Evolutionary conservation across 2,888 invertebrate species (phyloP).

Genomic region (Calameuta idolon): DNA sequence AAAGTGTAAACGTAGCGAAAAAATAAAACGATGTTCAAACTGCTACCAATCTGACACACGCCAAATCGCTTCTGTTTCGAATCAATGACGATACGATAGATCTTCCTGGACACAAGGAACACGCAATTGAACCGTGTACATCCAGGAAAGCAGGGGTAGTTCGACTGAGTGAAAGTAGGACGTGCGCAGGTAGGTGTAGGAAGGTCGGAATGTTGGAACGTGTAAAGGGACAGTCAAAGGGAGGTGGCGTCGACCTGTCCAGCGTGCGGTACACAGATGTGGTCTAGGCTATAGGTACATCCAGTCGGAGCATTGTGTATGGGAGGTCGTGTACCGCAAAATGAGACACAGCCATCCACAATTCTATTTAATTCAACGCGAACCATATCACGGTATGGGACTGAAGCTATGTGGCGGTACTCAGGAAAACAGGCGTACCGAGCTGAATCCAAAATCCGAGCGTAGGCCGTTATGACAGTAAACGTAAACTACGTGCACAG

Average conservation of each 20-base stretch:
- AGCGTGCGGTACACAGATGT: slow-evolving; percentile 9
- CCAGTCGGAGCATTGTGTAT: not conserved
- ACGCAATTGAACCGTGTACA: not conserved
- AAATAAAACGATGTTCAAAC: not conserved
- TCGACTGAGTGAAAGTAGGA: not conserved
- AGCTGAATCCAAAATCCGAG: not conserved
- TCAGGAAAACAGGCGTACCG: not conserved
- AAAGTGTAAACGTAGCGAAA: not conserved
- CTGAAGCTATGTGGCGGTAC: not conserved
- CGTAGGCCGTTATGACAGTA: slow-evolving; percentile 31
- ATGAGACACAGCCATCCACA: slow-evolving; percentile 37
- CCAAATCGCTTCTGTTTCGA: not conserved
- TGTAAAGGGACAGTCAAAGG: not conserved
- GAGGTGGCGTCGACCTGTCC: slow-evolving; percentile 21
- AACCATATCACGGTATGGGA: slow-evolving; percentile 30
- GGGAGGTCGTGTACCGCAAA: slow-evolving; percentile 35
- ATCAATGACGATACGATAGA: not conserved
- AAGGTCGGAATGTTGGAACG: not conserved
- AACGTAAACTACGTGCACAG: slow-evolving; percentile 48
- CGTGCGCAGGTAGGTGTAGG: not conserved
- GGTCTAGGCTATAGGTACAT: slow-evolving; percentile 12
- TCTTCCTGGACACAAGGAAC: not conserved
- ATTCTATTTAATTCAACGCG: slow-evolving; percentile 39
- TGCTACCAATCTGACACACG: not conserved
- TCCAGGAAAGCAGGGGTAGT: not conserved